These are phyloP conservation scores for Climacteris rufus DNA, from an alignment of 2,113 vertebrate genomes.

Conservation along the genomic window DNA sequence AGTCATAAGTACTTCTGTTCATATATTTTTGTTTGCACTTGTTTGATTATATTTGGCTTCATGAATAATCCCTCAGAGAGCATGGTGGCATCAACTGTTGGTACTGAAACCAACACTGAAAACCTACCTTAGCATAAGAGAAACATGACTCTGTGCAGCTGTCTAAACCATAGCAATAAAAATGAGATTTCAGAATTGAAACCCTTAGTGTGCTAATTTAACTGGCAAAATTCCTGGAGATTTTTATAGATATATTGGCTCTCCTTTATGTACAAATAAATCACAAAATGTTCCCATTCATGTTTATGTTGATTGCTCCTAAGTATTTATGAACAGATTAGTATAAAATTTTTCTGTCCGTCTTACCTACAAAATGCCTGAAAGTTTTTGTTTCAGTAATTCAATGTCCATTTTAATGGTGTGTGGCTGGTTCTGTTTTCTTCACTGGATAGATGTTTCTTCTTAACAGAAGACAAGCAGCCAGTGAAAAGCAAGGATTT, in stretches of 20 bases:
- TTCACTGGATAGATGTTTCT: background rate
- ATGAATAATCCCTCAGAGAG: background rate
- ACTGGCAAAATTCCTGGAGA: slow-evolving; percentile 21
- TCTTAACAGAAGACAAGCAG: background rate
- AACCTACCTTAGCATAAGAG: background rate
- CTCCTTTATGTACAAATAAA: background rate
- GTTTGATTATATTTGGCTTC: background rate
- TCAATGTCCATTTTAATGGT: background rate
- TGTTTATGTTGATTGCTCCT: background rate
- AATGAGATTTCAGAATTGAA: background rate
- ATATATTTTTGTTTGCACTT: background rate
- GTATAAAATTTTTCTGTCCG: background rate
- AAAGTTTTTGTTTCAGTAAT: background rate
- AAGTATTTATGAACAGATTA: slow-evolving; percentile 8
- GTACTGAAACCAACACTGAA: background rate
- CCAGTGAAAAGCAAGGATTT: background rate
- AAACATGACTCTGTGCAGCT: background rate
- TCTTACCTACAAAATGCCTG: background rate
- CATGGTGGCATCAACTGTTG: background rate
- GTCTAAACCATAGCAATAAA: background rate
- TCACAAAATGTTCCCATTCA: background rate
- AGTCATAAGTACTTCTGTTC: background rate
- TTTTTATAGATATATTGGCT: background rate
- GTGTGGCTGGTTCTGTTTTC: background rate
- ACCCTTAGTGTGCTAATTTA: background rate